phyloP scores from a whole-genome alignment of 2,888 invertebrate species.

The Himalopsyche tibetana region DNA sequence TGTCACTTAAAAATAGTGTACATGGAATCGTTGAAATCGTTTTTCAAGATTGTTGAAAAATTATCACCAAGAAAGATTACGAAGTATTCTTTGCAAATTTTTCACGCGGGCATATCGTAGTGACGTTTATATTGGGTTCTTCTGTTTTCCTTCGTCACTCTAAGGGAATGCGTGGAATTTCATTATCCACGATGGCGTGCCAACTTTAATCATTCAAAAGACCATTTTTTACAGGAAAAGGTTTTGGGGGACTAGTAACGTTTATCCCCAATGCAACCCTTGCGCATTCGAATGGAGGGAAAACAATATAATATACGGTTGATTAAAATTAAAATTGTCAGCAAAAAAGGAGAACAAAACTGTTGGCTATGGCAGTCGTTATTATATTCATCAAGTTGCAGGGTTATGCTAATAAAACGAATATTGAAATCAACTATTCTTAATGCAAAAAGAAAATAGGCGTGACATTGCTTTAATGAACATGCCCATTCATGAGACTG shows the following conservation, averaged over 20 bases:
- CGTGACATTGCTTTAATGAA: no score
- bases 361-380: no score
- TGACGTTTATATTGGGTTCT: slow-evolving; percentile 65
- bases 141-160: slow-evolving; percentile 61
- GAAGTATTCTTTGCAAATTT: slow-evolving; percentile 7
- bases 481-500: no score
- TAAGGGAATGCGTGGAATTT: slow-evolving; percentile 60
- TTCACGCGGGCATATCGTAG: slow-evolving; percentile 47
- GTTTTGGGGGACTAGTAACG: background rate
- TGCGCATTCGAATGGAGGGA: background rate
- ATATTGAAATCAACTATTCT: no score
- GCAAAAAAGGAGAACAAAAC: no score
- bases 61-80: slow-evolving; percentile 15
- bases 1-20: no score
- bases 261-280: slow-evolving; percentile 14
- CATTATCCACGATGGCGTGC: slow-evolving; percentile 54
- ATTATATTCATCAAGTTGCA: no score
- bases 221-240: slow-evolving; percentile 43
- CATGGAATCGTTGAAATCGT: no score
- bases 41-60: background rate
- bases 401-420: no score
- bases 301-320: background rate
- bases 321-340: no score
- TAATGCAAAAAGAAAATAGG: no score
- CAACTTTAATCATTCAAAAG: slow-evolving; percentile 51